Conservation (phyloP, 2,113 vertebrate species). For the Peromyscus maniculatus region DNA sequence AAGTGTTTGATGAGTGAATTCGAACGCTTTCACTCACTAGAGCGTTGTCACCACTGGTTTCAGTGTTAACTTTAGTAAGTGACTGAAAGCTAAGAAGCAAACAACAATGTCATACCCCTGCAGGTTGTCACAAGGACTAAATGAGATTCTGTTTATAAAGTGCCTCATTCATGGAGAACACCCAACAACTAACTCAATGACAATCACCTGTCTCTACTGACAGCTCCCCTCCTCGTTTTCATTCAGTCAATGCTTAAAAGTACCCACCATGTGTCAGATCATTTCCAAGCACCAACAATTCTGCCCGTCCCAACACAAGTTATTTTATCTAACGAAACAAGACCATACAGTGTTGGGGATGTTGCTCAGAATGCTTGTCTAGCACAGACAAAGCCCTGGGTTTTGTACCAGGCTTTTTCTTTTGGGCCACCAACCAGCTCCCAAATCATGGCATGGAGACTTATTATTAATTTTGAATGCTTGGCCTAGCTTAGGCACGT, state of each 20-base stretch:
- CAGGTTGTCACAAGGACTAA: background rate
- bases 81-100: conserved; percentile 25
- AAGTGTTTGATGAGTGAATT: conserved; percentile 1
- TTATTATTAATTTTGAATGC: no score
- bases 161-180: background rate
- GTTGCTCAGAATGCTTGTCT: background rate
- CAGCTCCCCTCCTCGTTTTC: background rate
- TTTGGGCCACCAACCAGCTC: no score
- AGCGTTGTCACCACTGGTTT: background rate
- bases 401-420: no score
- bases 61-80: background rate
- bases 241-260: conserved; percentile 7
- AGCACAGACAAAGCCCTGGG: background rate
- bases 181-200: background rate
- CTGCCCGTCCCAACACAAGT: background rate
- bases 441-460: no score
- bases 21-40: background rate
- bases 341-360: background rate
- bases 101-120: background rate
- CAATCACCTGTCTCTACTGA: background rate
- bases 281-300: background rate
- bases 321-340: background rate
- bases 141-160: background rate
- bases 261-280: background rate
- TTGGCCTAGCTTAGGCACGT: no score